phyloP scores from a whole-genome alignment of 1,140 invertebrate genomes.

The Argopecten irradians region DNA sequence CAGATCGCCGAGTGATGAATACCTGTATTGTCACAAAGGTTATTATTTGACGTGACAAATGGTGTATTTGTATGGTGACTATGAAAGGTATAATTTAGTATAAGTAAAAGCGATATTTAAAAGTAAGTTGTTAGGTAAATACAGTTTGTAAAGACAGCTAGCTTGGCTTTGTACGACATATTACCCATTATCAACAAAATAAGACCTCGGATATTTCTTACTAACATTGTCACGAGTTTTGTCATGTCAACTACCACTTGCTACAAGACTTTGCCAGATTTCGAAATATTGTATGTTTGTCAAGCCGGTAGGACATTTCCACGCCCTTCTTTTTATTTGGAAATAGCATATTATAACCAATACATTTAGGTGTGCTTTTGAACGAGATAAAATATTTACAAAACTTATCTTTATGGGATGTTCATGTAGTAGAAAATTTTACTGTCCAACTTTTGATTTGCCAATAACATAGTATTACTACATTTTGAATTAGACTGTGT shows the following conservation, averaged over 20 bases:
- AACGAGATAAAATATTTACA: too few relatives aligned
- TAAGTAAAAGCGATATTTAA: conserved; percentile 3
- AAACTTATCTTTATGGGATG: too few relatives aligned
- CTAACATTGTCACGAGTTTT: neutral
- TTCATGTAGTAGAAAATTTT: too few relatives aligned
- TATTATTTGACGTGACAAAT: neutral
- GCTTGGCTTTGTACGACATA: neutral
- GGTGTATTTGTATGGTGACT: neutral
- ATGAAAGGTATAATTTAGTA: neutral
- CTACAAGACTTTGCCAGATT: neutral
- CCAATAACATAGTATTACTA: too few relatives aligned
- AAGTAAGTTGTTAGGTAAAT: conserved; percentile 6
- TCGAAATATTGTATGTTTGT: neutral
- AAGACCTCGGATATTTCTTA: neutral
- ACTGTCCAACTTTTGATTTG: too few relatives aligned
- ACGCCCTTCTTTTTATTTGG: neutral
- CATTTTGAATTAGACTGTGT: too few relatives aligned
- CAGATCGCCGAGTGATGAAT: neutral
- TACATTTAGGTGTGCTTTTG: too few relatives aligned
- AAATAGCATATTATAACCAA: too few relatives aligned
- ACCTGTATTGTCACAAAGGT: neutral
- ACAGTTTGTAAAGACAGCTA: neutral
- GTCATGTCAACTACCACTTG: neutral
- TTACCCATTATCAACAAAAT: neutral
- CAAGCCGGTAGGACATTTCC: neutral